Base-by-base conservation (phyloP, 2,888 invertebrate genomes). In the Desoria tigrina region DNA sequence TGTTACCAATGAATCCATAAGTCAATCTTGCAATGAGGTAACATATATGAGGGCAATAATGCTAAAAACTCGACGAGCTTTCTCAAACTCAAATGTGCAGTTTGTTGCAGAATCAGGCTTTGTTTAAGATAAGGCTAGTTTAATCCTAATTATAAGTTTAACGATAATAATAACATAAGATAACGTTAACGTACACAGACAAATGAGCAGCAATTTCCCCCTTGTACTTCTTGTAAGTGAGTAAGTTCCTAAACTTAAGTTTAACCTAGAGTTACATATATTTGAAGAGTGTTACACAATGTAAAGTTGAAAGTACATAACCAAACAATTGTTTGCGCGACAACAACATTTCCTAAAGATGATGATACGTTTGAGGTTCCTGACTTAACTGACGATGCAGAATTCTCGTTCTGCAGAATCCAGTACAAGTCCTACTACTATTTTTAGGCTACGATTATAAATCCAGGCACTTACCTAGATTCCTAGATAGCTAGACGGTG, bases 41-140 rank as follows among this genome's bases (percentile, higher is more conserved):
- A 45, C 45, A 60, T 42, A 42, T 61, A 66, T 64, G 64, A 66
- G 63, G 69, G 69, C 69, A 70, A 70, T 70, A 70, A 70, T 66
- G 66, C 69, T 70, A 66, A 70, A 64, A 70, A 70, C 69, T 66
- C 64, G 69, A 70, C 66, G 69, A 70, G 69, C 69, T 70, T 70
- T 70, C 51, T 63, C 61, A 45, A 45, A 51, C 57, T 58, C 57
- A 63, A 57, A 50, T n/a, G n/a, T n/a, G n/a, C n/a, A n/a, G n/a
- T 32, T 32, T 32, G 32, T 32, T 32, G 32, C 11, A 32, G 11
- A 11, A 32, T 32, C 32, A 4, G 32, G 32, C 4, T 32, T 32
- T 32, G 32, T 11, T 32, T 11, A 45, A 16, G 6, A 45, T 45
- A 45, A 45, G 45, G 45, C 32, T 45, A 45, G 21, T 6, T 18